A percentile compares a stretch with the other conserved stretches of the same genome.
These are phyloP conservation scores for Melospiza georgiana DNA, from an alignment of 2,113 vertebrate species.

Conservation along the genomic window DNA sequence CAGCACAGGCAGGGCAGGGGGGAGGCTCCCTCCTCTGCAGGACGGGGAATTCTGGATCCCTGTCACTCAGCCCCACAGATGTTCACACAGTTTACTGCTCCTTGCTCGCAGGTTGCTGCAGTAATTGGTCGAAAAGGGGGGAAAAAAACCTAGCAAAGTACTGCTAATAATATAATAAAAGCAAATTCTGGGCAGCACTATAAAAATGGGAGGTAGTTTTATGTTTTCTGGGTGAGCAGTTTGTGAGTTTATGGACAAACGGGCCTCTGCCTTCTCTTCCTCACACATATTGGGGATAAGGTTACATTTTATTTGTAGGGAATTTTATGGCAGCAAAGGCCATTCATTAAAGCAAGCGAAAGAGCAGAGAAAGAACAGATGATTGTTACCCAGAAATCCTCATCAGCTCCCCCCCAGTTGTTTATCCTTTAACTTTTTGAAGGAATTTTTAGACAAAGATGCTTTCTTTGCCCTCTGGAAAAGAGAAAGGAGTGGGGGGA, in stretches of 20 bases:
- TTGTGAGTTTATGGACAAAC: not conserved
- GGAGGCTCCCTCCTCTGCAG: not conserved
- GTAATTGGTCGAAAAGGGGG: not conserved
- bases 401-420: not conserved
- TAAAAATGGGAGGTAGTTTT: conserved; percentile 7
- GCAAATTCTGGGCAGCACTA: not conserved
- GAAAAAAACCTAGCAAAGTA: not conserved
- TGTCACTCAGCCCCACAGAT: not conserved
- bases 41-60: not conserved
- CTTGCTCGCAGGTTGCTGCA: not conserved
- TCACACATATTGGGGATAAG: not conserved
- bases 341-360: not conserved
- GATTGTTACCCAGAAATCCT: conserved; percentile 8
- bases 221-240: not conserved
- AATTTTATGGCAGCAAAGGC: conserved; percentile 35
- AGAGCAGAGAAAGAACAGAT: conserved; percentile 42
- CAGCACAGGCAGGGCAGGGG: not conserved
- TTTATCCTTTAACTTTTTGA: conserved; percentile 50
- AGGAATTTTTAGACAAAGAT: conserved; percentile 66
- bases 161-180: conserved; percentile 22
- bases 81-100: not conserved
- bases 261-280: not conserved
- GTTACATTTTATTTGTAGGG: conserved; percentile 31
- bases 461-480: not conserved
- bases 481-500: not conserved